Base-by-base conservation (phyloP, 2,888 invertebrate species). In the Melikaiella ostensackeni region DNA sequence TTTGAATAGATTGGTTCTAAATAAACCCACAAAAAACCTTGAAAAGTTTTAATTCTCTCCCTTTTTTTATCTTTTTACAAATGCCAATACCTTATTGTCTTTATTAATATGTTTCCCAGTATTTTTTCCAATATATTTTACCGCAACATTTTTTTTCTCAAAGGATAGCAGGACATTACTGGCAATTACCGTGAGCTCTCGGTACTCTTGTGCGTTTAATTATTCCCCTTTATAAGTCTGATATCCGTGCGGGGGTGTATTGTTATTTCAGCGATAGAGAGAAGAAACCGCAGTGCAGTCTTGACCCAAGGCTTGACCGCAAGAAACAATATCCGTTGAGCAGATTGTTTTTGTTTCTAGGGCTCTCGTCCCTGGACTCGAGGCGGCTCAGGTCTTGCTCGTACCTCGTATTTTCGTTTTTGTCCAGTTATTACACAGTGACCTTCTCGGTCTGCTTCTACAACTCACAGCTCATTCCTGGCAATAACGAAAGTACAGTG, bases 231-330 rank as follows among this genome's bases (percentile, higher is more conserved):
- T 46, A 66, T 46, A 66, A 46, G 30, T 27, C 66, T 27, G 66
- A 66, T 66, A 66, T 46, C 46, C 46, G 46, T 66, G 66, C 66
- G 66, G 66, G 66, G 66, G 66, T 66, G 66, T 66, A 66, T 66
- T 66, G 66, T 66, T 66, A 66, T 50, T 70, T 46, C 16, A 66
- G 66, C 24, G 46, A 46, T 66, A 46, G 27, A 5, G 46, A 46
- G 24, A 42, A 42, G 42, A 66, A 66, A 70, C 70, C 30, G 33
- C 70, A 70, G 30, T 30, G 46, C 50, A 50, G 70, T 50, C 70
- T 70, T 70, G 50, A 70, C 70, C 70, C 70, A 70, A 70, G 70
- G 46, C 70, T 50, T 70, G 70, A 70, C 70, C 70, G 70, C 70
- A 70, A 50, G 70, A 70, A 70, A 70, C 70, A 70, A 70, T 70